Evolutionary conservation across 2,113 vertebrate genomes (phyloP), one percentile per base, ranked within the genome.

Genomic region (Chaenocephalus aceratus): DNA sequence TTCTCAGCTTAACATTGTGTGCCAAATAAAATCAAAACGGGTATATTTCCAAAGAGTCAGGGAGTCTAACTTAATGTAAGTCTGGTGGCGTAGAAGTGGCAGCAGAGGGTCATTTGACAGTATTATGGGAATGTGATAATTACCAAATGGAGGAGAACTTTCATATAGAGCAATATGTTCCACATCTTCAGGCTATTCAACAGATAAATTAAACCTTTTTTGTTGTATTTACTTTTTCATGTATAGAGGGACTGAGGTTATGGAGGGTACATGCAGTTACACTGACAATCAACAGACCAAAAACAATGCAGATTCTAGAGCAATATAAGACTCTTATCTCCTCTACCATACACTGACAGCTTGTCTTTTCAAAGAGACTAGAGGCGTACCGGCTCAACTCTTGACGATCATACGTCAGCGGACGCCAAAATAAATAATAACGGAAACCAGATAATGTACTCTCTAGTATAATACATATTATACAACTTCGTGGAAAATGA

Each of bases 391-490:
- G 34, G 45, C 62, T 85, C 72, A 57, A 75, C 73, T 76, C 62
- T 57, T 5, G 51, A 70, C 30, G 53, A 79, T 77, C 72, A 75
- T 49, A 72, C 58, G 62, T 72, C 72, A 77, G 82, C 16, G 69
- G 77, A 88, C 72, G 62, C 64, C 87, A 88, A 86, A 84, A 84
- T 90, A 88, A 90, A 91, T 91, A 72, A 90, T 6, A 87, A 86
- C 56, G 8, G 57, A 75, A 89, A 88, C 72, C 86, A 85, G 87
- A 89, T 79, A 75, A 82, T 86, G 82, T 82, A 69, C 72, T 88
- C 83, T 91, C 76, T 90, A 84, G 71, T 92, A 92, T 88, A 45
- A 90, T 92, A 92, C 88, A 93, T 89, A 83, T 88, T 68, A 75
- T 91, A 92, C 90, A 91, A 79, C 75, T 86, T 66, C 76, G 64